Conservation (phyloP, 2,888 invertebrate genomes). For the Apantesis nais region DNA sequence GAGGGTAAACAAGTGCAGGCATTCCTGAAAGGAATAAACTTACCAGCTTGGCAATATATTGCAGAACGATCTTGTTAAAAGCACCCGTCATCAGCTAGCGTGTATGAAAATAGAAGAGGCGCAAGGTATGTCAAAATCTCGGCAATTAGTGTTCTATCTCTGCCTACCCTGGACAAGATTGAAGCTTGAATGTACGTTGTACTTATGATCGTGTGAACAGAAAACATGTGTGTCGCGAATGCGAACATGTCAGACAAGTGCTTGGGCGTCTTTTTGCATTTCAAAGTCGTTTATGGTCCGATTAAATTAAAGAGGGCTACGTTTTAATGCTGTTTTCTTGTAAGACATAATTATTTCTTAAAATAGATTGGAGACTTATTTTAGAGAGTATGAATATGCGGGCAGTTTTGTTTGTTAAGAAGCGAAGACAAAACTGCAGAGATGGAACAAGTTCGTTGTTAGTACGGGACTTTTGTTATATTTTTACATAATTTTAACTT, state of each 20-base stretch:
- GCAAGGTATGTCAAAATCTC: background rate
- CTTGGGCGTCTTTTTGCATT: slow-evolving; percentile 3
- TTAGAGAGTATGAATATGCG: no score
- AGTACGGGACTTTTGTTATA: no score
- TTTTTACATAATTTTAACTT: no score
- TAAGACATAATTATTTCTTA: background rate
- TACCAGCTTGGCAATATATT: background rate
- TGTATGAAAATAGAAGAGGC: background rate
- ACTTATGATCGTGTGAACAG: slow-evolving; percentile 6
- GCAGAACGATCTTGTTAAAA: no score
- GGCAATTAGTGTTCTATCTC: background rate
- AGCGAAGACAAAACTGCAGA: no score
- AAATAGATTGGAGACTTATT: slow-evolving; percentile 1
- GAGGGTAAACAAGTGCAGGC: no score
- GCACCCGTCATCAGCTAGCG: no score
- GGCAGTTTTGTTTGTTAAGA: background rate
- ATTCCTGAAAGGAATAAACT: background rate
- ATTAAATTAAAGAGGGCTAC: background rate
- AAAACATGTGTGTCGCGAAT: slow-evolving; percentile 14
- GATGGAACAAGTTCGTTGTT: no score
- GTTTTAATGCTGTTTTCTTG: background rate
- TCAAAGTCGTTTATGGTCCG: background rate
- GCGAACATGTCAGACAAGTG: background rate
- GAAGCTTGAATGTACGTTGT: background rate
- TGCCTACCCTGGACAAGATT: background rate